A percentile compares a stretch with the other conserved stretches of the same genome.
These are phyloP conservation scores for Ctenicera cuprea DNA, from an alignment of 2,888 invertebrate genomes.

Conservation along the genomic window DNA sequence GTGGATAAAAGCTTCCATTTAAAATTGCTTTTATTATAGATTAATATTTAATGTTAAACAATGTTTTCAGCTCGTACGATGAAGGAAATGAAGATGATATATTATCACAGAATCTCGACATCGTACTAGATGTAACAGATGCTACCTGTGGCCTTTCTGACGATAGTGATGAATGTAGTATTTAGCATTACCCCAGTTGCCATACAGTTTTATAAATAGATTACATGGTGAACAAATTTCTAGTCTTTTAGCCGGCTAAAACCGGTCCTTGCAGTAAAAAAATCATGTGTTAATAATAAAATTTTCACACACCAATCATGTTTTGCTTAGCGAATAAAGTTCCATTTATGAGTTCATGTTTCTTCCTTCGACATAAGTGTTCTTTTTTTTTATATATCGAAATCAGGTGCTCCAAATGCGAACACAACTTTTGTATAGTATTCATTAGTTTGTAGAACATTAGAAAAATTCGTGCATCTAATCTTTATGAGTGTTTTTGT, in stretches of 20 bases:
- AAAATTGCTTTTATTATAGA: not conserved
- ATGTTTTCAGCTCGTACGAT: conserved; percentile 80
- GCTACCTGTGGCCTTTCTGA: conserved; percentile 62
- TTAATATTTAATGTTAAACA: not conserved
- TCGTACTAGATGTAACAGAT: conserved; percentile 73
- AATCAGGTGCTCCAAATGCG: not conserved
- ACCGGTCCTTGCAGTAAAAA: conserved; percentile 28
- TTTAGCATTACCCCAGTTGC: conserved; percentile 68
- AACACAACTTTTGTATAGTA: conserved; percentile 42
- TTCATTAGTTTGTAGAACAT: conserved; percentile 38
- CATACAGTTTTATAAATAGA: conserved; percentile 42
- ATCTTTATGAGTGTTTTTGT: conserved; percentile 27
- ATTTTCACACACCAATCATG: conserved; percentile 13
- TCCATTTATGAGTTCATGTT: not conserved
- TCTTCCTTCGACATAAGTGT: conserved; percentile 26
- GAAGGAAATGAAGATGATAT: conserved; percentile 80
- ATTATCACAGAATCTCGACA: conserved; percentile 81
- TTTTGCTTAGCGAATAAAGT: conserved; percentile 38
- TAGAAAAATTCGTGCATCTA: conserved; percentile 39
- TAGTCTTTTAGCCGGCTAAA: conserved; percentile 45
- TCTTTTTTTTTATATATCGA: conserved; percentile 34
- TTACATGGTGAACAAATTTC: conserved; percentile 42
- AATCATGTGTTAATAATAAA: conserved; percentile 20
- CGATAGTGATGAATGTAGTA: conserved; percentile 80
- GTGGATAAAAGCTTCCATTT: not conserved